A percentile compares a stretch with the other conserved stretches of the same genome.
Conservation (phyloP, 2,797 vertebrate species). For the Oreochromis mossambicus region DNA sequence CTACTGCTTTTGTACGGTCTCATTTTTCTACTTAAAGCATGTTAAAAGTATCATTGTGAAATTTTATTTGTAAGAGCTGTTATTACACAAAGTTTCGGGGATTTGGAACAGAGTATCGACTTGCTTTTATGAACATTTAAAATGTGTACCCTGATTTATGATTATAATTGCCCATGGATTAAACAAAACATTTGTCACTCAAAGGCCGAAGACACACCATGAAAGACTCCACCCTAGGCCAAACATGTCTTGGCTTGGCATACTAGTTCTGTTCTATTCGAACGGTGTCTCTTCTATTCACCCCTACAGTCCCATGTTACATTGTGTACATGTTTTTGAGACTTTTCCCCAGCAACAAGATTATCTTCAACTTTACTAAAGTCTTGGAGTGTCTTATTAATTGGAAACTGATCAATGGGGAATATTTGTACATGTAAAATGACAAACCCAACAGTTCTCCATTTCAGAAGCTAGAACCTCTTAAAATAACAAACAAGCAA, state of each 20-base stretch:
- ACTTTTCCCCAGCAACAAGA: neutral
- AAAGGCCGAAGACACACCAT: neutral
- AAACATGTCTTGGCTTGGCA: conserved; percentile 12
- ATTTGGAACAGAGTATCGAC: neutral
- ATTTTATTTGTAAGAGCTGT: neutral
- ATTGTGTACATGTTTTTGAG: neutral
- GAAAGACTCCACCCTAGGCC: neutral
- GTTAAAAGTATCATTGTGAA: neutral
- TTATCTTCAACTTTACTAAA: neutral
- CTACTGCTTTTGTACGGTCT: neutral
- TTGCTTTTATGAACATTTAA: neutral
- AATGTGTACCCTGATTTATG: neutral
- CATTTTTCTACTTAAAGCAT: neutral
- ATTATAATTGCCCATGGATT: neutral
- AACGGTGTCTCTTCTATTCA: neutral
- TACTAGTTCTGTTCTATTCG: neutral
- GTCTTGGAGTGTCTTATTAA: neutral
- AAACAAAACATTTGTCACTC: neutral
- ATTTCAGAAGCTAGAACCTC: neutral
- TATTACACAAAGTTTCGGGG: neutral
- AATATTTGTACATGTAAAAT: neutral
- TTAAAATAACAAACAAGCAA: neutral
- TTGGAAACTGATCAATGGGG: neutral
- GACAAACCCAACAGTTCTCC: neutral
- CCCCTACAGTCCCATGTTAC: neutral